A percentile compares a stretch with the other conserved stretches of the same genome.
Evolutionary conservation across 92 coral and sea anemone genomes (phyloP).

Genomic region (Nematostella vectensis): DNA sequence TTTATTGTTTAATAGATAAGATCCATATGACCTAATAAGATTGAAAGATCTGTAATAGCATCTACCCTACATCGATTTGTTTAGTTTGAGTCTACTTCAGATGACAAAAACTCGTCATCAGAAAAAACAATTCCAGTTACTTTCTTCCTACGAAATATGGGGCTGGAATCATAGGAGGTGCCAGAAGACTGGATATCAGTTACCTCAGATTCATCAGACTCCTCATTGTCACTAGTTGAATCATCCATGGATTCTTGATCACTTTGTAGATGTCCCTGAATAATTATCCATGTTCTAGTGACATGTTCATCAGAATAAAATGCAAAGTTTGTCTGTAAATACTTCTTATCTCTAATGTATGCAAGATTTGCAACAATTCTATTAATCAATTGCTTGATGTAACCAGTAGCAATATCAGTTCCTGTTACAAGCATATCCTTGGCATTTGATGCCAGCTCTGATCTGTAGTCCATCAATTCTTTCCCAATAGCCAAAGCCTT

Average conservation of each 20-base stretch:
- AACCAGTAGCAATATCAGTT: slow-evolving; percentile 37
- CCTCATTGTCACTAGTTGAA: slow-evolving; percentile 1
- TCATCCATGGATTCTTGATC: no score
- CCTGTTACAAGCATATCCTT: slow-evolving; percentile 28
- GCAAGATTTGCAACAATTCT: slow-evolving; percentile 7
- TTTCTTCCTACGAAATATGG: not conserved
- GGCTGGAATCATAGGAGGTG: not conserved
- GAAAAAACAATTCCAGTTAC: not conserved
- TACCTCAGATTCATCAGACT: not conserved
- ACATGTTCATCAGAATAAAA: slow-evolving; percentile 33
- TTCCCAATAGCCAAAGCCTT: not conserved
- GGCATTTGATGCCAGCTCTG: slow-evolving; percentile 9
- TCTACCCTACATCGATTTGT: not conserved
- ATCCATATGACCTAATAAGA: no score
- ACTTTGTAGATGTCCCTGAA: not conserved
- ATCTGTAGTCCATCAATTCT: slow-evolving; percentile 14
- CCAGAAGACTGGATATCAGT: not conserved
- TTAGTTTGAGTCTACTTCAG: slow-evolving; percentile 1
- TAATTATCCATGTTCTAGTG: slow-evolving; percentile 14
- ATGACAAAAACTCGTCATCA: not conserved
- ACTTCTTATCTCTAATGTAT: slow-evolving; percentile 13
- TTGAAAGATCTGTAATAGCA: no score
- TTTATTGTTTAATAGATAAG: no score
- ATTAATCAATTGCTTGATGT: slow-evolving; percentile 12
- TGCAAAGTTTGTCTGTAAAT: slow-evolving; percentile 16